Evolutionary conservation across 1,140 invertebrate species (phyloP), one percentile per base, ranked within the genome.

Genomic region (Cardiocondyla obscurior): DNA sequence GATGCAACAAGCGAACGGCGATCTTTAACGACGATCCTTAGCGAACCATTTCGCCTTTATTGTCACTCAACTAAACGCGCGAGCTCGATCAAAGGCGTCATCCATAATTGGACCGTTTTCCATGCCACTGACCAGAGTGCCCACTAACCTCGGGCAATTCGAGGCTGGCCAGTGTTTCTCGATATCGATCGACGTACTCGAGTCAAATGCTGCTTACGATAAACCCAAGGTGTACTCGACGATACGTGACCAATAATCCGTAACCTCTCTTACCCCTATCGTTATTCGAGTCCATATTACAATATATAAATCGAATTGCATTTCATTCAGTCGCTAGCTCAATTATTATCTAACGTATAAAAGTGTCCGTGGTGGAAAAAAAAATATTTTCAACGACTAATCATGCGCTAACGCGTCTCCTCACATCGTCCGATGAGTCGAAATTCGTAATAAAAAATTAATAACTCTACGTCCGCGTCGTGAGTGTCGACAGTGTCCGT

Each of bases 41-140:
- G 42, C 46, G 22, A 25, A 6, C 42, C 28, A 36, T 25, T 53
- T 84, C 58, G 46, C 74, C 36, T 64, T 77, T 46, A 84, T 58
- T 57, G 42, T 79, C 53, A 57, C 36, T 72, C 76, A 81, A 39
- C 82, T 79, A 85, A 88, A 85, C 85, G 85, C 62, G 44, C 65
- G 55, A 76, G 36, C 19, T 64, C 70, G 82, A 74, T 88, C 86
- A 88, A 88, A 88, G 86, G 86, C 86, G 70, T 82, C 36, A 46
- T 82, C 77, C 57, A 87, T 88, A 88, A 88, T 88, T 87, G 77
- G 70, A 69, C 64, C 86, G 77, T 87, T 88, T 88, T 88, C 82
- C 86, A 70, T 87, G 36, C 57, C 33, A 62, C 33, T 46, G 72
- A 76, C 62, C 86, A 82, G 67, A 87, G 65, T 87, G 58, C 69